These are phyloP conservation scores for Aphidius colemani DNA, from an alignment of 2,888 invertebrate species.

Conservation along the genomic window DNA sequence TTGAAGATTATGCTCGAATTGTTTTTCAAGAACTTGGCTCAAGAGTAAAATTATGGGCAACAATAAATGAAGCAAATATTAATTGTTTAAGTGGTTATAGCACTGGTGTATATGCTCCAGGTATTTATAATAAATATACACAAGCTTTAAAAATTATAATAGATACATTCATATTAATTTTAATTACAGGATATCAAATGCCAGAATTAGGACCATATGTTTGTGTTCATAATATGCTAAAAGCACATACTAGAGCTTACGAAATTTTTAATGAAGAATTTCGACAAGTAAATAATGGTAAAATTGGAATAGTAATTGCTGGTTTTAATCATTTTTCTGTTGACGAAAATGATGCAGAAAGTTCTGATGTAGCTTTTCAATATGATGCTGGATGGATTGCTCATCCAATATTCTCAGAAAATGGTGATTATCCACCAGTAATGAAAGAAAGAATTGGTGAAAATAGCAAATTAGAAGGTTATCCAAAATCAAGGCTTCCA, in stretches of 20 bases:
- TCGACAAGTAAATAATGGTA: constrained; percentile 63
- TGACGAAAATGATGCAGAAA: constrained; percentile 62
- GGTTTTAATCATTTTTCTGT: constrained; percentile 58
- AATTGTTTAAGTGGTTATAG: constrained; percentile 65
- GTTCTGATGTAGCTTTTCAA: constrained; percentile 64
- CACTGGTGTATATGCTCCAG: constrained; percentile 9
- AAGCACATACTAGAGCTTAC: constrained; percentile 71
- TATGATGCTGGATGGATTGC: constrained; percentile 70
- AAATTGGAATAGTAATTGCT: constrained; percentile 66
- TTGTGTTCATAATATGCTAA: constrained; percentile 68
- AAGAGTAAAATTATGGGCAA: constrained; percentile 68
- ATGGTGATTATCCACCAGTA: constrained; percentile 70
- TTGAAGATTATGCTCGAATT: constrained; percentile 68
- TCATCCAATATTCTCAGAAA: constrained; percentile 68
- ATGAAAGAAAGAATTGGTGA: constrained; percentile 67
- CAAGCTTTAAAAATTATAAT: too few species aligned
- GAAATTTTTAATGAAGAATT: constrained; percentile 67
- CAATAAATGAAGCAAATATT: constrained; percentile 76
- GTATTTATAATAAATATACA: not conserved
- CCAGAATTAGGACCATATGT: constrained; percentile 67
- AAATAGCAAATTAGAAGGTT: constrained; percentile 67
- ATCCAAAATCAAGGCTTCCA: constrained; percentile 67
- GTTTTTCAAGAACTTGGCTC: constrained; percentile 65
- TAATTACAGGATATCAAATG: constrained; percentile 36
- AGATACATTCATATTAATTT: too few species aligned